These are phyloP conservation scores for Hesperophylax magnus DNA, from an alignment of 1,140 invertebrate species.

Conservation along the genomic window DNA sequence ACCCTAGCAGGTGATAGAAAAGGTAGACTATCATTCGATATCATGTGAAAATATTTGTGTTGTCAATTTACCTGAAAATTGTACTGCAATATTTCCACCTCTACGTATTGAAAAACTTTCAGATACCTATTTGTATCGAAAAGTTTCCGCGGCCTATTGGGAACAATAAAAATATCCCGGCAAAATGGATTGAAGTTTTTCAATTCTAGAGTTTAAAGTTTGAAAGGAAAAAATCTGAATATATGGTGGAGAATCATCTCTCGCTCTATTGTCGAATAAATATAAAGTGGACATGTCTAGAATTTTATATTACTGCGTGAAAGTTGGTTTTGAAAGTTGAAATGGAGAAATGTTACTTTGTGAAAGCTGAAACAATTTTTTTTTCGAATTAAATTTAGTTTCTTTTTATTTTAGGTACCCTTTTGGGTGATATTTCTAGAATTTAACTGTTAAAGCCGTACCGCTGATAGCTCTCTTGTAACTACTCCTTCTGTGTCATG, in stretches of 20 bases:
- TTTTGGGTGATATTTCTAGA: too few relatives aligned
- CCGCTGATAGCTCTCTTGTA: too few relatives aligned
- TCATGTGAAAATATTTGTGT: constrained; percentile 6
- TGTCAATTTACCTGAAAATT: neutral
- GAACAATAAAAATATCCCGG: neutral
- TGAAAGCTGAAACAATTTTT: too few relatives aligned
- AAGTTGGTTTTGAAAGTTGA: too few relatives aligned
- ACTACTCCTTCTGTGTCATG: too few relatives aligned
- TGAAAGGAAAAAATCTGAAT: neutral
- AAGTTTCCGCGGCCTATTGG: constrained; percentile 6
- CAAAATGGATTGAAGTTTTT: constrained; percentile 23
- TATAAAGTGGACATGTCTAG: constrained; percentile 1
- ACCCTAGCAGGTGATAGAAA: neutral
- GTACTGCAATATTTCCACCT: neutral
- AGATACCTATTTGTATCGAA: neutral
- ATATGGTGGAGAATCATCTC: constrained; percentile 7
- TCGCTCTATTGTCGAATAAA: neutral
- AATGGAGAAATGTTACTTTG: too few relatives aligned
- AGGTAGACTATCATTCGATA: neutral
- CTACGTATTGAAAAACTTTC: constrained; percentile 10
- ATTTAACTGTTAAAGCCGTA: too few relatives aligned
- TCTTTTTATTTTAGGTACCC: too few relatives aligned
- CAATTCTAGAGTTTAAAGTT: constrained; percentile 17
- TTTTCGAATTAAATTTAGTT: too few relatives aligned
- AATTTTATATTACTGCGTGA: neutral